phyloP scores from a whole-genome alignment of 2,797 vertebrate genomes.

The Lepus oiostolus region DNA sequence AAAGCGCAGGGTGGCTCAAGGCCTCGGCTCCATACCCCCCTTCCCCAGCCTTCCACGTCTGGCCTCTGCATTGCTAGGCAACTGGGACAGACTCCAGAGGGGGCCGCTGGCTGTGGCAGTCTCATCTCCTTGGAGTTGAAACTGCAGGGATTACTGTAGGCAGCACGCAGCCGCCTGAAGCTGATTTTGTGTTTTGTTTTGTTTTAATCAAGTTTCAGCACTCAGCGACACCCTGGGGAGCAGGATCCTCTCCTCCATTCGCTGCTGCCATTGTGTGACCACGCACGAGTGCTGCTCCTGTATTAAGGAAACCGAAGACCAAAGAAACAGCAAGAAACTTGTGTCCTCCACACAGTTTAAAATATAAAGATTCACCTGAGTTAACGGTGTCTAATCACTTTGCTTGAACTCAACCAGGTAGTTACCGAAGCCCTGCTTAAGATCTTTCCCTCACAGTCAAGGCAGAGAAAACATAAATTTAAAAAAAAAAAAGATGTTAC shows the following conservation, averaged over 20 bases:
- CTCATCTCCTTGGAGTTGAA: not conserved
- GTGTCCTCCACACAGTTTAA: constrained; percentile 1
- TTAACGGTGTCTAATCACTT: not conserved
- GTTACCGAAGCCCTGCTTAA: constrained; percentile 48
- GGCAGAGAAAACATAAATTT: constrained; percentile 44
- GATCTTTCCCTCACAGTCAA: not conserved
- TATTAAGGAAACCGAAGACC: not conserved
- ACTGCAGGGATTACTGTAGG: not conserved
- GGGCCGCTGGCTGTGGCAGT: not conserved
- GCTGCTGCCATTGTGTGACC: too few relatives aligned
- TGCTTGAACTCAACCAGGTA: constrained; percentile 45
- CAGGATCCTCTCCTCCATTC: not conserved
- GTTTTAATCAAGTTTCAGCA: not conserved
- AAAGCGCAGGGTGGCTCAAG: not conserved
- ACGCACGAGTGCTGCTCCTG: not conserved
- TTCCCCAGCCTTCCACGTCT: not conserved
- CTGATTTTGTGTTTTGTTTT: not conserved
- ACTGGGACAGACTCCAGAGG: not conserved
- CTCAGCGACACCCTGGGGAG: not conserved
- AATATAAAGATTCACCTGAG: constrained; percentile 35
- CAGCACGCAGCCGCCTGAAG: not conserved
- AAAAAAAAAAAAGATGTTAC: constrained; percentile 33
- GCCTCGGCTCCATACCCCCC: not conserved
- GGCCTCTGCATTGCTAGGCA: not conserved
- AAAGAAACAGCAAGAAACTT: constrained; percentile 23